Percentiles rank a stretch among this genome's conserved stretches.
Conservation (phyloP, 2,888 invertebrate species). For the Eledona agricola region DNA sequence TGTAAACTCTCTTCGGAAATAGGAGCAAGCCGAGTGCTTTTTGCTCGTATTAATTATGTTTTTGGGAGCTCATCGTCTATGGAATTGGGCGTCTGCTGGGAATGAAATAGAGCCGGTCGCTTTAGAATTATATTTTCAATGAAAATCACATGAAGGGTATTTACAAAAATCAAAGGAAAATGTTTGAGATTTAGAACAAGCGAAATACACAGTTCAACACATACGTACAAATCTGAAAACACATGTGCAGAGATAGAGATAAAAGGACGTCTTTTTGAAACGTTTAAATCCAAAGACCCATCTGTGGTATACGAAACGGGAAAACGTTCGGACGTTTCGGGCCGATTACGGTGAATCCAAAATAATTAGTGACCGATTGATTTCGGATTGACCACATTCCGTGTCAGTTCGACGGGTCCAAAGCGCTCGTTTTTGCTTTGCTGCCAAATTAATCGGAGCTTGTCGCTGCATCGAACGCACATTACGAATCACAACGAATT, state of each 20-base stretch:
- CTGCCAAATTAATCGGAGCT: too few relatives aligned
- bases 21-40: too few relatives aligned
- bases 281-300: too few relatives aligned
- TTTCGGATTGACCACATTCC: too few relatives aligned
- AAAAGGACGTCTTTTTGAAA: constrained; percentile 16
- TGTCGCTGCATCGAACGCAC: neutral
- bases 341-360: too few relatives aligned
- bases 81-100: constrained; percentile 2
- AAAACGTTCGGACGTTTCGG: too few relatives aligned
- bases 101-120: constrained; percentile 10
- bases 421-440: too few relatives aligned
- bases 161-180: constrained; percentile 29
- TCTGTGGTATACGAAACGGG: too few relatives aligned
- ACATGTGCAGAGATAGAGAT: constrained; percentile 24
- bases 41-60: neutral
- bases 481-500: constrained; percentile 25
- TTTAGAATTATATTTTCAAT: constrained; percentile 28
- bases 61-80: constrained; percentile 3
- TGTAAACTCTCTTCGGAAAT: too few relatives aligned
- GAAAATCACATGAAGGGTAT: constrained; percentile 32
- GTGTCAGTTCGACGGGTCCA: too few relatives aligned
- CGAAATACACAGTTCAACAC: constrained; percentile 31
- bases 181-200: constrained; percentile 27
- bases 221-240: constrained; percentile 33
- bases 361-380: too few relatives aligned